These are phyloP conservation scores for Helicoverpa assulta DNA, from an alignment of 2,888 invertebrate species.

Conservation along the genomic window DNA sequence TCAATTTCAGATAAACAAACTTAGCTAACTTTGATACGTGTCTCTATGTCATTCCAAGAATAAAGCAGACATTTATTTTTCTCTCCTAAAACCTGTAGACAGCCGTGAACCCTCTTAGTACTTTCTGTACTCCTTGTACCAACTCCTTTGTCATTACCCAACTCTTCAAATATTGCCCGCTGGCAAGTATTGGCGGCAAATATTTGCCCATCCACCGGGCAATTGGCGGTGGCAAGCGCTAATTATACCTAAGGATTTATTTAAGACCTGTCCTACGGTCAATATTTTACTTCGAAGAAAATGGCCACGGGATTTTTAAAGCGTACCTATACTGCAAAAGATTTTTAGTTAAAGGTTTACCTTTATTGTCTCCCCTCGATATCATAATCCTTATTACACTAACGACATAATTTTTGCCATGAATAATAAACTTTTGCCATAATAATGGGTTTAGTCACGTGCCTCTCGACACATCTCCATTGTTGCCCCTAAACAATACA, in stretches of 20 bases:
- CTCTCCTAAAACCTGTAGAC: background rate
- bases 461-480: conserved; percentile 70
- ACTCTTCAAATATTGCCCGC: conserved; percentile 9
- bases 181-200: conserved; percentile 55
- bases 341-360: background rate
- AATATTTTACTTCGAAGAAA: conserved; percentile 40
- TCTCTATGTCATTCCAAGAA: background rate
- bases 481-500: conserved; percentile 72
- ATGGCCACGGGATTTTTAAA: conserved; percentile 20
- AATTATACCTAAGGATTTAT: conserved; percentile 43
- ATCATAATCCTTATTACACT: conserved; percentile 33
- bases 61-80: too few species aligned
- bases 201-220: conserved; percentile 61
- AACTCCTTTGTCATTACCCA: conserved; percentile 42
- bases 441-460: conserved; percentile 78
- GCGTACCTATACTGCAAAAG: background rate
- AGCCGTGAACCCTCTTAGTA: conserved; percentile 12
- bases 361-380: background rate
- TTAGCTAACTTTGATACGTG: too few species aligned
- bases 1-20: too few species aligned
- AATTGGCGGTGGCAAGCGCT: conserved; percentile 62
- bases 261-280: conserved; percentile 22
- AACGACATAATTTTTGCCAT: conserved; percentile 67
- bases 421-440: conserved; percentile 73
- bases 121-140: conserved; percentile 2